phyloP scores from a whole-genome alignment of 2,113 vertebrate species.

The Barbus barbus region DNA sequence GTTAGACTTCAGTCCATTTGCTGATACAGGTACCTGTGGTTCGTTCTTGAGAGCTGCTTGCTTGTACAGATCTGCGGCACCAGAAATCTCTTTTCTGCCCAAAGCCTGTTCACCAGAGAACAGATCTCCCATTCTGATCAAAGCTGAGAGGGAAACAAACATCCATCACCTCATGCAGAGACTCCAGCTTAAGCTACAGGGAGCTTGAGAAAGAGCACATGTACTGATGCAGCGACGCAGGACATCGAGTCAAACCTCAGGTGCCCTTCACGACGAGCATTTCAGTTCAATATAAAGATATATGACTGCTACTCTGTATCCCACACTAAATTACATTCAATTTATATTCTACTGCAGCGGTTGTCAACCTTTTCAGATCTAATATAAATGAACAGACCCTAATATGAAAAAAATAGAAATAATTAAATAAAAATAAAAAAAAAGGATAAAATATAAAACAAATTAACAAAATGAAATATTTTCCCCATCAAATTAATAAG shows the following conservation, averaged over 20 bases:
- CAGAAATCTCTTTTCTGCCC: conserved; percentile 60
- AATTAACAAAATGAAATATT: no score
- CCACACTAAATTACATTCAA: background rate
- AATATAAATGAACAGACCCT: background rate
- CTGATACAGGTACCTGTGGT: conserved; percentile 70
- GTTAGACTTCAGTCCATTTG: background rate
- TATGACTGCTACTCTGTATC: background rate
- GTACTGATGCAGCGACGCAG: background rate
- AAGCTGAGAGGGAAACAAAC: conserved; percentile 63
- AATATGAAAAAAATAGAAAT: no score
- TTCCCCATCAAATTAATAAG: no score
- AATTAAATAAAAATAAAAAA: no score
- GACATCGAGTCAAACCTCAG: background rate
- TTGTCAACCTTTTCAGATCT: background rate
- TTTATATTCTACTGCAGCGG: background rate
- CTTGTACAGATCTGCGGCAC: conserved; percentile 77
- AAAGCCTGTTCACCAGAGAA: conserved; percentile 60
- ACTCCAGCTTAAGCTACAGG: background rate
- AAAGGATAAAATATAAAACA: no score
- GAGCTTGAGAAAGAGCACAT: background rate
- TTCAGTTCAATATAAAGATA: background rate
- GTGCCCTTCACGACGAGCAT: background rate
- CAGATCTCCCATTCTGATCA: conserved; percentile 78
- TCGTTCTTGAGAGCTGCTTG: conserved; percentile 70
- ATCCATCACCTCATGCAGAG: background rate